Evolutionary conservation across 92 coral and sea anemone species (phyloP).

Genomic region (Ricordea florida): DNA sequence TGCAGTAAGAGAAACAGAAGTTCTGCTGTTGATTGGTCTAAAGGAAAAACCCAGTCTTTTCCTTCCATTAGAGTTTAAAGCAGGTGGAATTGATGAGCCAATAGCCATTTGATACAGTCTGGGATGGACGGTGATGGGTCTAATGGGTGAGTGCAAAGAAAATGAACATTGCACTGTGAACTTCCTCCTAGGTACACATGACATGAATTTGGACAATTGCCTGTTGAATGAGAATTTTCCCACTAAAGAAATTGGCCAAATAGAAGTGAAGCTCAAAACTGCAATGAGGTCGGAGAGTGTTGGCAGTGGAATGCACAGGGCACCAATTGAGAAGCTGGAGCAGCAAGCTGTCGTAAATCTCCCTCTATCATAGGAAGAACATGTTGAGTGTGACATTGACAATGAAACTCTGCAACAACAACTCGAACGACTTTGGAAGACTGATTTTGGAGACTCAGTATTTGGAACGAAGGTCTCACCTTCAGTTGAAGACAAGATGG

Average conservation of each 20-base stretch:
- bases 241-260: too few relatives aligned
- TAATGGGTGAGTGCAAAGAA: slow-evolving; percentile 54
- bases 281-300: too few relatives aligned
- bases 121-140: slow-evolving; percentile 79
- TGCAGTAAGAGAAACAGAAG: slow-evolving; percentile 22
- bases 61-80: slow-evolving; percentile 43
- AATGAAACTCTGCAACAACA: slow-evolving; percentile 20
- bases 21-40: slow-evolving; percentile 43
- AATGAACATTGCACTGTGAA: slow-evolving; percentile 17
- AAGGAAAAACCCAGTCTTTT: slow-evolving; percentile 48
- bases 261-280: too few relatives aligned
- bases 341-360: background rate
- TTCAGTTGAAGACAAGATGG: slow-evolving; percentile 55
- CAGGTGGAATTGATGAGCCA: slow-evolving; percentile 40
- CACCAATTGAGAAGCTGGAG: background rate
- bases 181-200: too few relatives aligned
- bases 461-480: slow-evolving; percentile 22
- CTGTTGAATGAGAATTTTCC: too few relatives aligned
- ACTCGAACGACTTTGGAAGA: slow-evolving; percentile 38
- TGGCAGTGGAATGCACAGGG: too few relatives aligned
- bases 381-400: background rate
- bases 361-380: background rate
- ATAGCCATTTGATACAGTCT: slow-evolving; percentile 56
- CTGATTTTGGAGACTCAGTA: slow-evolving; percentile 39
- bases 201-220: too few relatives aligned